Evolutionary conservation across 2,113 vertebrate species (phyloP).

Genomic region (Mugil cephalus): DNA sequence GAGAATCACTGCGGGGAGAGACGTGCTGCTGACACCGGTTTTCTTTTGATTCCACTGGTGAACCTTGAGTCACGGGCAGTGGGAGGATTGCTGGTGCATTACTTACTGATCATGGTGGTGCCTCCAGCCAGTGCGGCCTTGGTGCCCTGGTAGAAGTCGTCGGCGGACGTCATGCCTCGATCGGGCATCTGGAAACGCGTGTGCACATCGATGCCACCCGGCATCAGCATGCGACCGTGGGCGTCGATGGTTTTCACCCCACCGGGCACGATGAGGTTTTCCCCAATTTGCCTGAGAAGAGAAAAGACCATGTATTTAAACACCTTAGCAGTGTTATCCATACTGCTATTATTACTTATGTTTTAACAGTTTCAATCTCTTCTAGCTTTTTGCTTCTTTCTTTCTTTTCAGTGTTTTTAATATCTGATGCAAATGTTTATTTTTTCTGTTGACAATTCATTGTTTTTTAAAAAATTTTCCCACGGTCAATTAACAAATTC

Average conservation of each 20-base stretch:
- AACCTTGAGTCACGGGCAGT: neutral
- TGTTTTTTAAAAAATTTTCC: too few relatives aligned
- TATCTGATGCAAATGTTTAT: too few relatives aligned
- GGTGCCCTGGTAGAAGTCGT: constrained; percentile 98
- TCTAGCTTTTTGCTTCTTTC: neutral
- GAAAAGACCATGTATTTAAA: neutral
- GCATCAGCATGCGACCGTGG: constrained; percentile 95
- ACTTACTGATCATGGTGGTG: constrained; percentile 98
- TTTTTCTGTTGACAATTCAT: too few relatives aligned
- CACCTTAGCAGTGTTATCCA: neutral
- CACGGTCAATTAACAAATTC: too few relatives aligned
- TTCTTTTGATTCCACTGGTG: neutral
- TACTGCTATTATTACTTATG: too few relatives aligned
- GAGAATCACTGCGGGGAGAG: neutral
- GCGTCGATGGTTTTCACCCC: constrained; percentile 98
- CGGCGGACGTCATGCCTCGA: constrained; percentile 93
- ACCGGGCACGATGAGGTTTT: constrained; percentile 97
- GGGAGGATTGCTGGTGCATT: neutral
- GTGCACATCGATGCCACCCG: constrained; percentile 96
- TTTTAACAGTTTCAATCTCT: neutral
- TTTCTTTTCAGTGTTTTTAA: too few relatives aligned
- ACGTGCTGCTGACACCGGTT: neutral
- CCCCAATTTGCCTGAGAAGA: constrained; percentile 93
- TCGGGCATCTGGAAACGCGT: constrained; percentile 99
- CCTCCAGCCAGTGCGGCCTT: constrained; percentile 93